Conservation (phyloP, 2,797 vertebrate genomes). For the Sphaeramia orbicularis region DNA sequence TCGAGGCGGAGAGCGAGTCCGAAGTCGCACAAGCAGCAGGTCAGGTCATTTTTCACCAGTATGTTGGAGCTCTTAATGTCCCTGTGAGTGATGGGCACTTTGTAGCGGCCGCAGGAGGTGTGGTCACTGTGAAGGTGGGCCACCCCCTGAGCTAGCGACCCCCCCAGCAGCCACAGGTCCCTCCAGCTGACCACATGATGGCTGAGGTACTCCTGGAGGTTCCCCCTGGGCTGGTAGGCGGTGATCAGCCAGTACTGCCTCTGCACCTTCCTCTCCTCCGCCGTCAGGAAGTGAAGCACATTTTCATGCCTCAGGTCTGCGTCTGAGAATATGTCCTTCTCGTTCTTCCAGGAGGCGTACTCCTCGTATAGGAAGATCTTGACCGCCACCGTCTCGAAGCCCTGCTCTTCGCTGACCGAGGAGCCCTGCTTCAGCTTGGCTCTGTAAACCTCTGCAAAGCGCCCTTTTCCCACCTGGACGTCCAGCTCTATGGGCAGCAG, state of each 20-base stretch:
- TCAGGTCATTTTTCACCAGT: conserved; percentile 93
- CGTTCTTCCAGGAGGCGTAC: conserved; percentile 96
- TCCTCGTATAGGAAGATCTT: conserved; percentile 96
- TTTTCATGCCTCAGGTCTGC: conserved; percentile 95
- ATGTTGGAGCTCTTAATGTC: conserved; percentile 99
- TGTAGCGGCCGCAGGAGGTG: conserved; percentile 90
- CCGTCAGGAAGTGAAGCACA: conserved; percentile 95
- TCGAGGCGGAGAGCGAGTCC: conserved; percentile 94
- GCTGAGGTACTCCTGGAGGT: conserved; percentile 92
- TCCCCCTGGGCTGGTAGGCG: conserved; percentile 92
- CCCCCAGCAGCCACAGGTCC: conserved; percentile 91
- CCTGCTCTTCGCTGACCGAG: conserved; percentile 81
- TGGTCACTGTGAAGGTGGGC: conserved; percentile 96
- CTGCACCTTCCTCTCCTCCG: conserved; percentile 91
- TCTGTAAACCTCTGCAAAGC: conserved; percentile 95
- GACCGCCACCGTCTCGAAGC: conserved; percentile 95
- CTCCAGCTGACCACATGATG: conserved; percentile 92
- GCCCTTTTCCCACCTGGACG: conserved; percentile 92
- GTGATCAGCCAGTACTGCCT: conserved; percentile 97
- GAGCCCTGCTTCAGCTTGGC: conserved; percentile 95
- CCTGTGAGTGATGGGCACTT: conserved; percentile 93
- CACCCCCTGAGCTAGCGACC: conserved; percentile 90
- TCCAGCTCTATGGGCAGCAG: conserved; percentile 96
- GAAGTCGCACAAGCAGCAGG: conserved; percentile 97
- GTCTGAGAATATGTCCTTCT: conserved; percentile 97